These are phyloP conservation scores for Physella acuta DNA, from an alignment of 1,140 invertebrate species.

Conservation along the genomic window DNA sequence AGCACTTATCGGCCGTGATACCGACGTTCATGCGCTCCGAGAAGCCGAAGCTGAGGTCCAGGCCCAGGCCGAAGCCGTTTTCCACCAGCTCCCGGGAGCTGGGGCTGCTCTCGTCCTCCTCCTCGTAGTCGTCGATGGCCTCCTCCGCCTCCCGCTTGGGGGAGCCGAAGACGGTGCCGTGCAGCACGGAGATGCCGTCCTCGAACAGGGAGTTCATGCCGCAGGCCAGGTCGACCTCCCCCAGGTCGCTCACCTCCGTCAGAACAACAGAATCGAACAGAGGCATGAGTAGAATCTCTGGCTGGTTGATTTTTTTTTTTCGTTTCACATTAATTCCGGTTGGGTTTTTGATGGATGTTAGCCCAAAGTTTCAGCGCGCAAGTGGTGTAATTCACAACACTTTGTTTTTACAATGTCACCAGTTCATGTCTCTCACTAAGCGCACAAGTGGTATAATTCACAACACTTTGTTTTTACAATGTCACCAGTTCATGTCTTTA, in stretches of 20 bases:
- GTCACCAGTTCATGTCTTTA: too few species aligned
- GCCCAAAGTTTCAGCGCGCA: too few species aligned
- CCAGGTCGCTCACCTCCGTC: slow-evolving; percentile 11
- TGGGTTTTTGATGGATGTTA: too few species aligned
- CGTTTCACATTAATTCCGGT: too few species aligned
- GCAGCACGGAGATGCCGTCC: slow-evolving; percentile 2
- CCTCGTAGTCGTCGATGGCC: neutral
- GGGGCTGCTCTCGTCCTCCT: neutral
- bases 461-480: too few species aligned
- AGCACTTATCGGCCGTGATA: slow-evolving; percentile 9
- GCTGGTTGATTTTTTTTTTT: too few species aligned
- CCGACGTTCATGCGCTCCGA: neutral
- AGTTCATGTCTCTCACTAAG: too few species aligned
- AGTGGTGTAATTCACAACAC: too few species aligned
- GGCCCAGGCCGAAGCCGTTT: neutral
- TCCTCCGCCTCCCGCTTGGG: neutral
- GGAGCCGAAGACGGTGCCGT: neutral
- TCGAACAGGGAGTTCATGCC: slow-evolving; percentile 11
- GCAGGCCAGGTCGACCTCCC: slow-evolving; percentile 8
- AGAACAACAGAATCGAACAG: slow-evolving; percentile 26
- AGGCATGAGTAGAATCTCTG: too few species aligned
- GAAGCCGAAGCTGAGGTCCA: slow-evolving; percentile 14
- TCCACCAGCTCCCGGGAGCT: neutral
- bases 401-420: too few species aligned
- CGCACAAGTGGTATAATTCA: too few species aligned